phyloP scores from a whole-genome alignment of 1,140 invertebrate genomes.

The Drosophila teissieri region DNA sequence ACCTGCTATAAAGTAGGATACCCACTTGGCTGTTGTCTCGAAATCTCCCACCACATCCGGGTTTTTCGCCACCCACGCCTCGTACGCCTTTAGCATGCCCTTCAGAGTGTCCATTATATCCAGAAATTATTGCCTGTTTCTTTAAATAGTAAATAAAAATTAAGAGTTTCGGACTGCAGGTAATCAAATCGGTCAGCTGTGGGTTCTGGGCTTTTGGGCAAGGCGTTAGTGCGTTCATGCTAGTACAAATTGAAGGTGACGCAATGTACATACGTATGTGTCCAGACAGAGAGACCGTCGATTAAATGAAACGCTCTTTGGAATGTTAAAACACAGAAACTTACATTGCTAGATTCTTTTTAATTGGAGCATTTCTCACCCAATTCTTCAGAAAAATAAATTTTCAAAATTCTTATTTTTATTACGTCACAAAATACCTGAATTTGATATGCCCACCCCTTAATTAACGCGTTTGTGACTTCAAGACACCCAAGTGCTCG shows the following conservation, averaged over 20 bases:
- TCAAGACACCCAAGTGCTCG: background rate
- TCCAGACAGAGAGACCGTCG: background rate
- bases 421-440: constrained; percentile 4
- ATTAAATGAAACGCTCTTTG: no score
- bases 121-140: constrained; percentile 3
- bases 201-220: background rate
- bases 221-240: constrained; percentile 21
- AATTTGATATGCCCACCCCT: background rate
- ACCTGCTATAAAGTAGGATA: constrained; percentile 91
- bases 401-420: background rate
- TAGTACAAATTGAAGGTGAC: background rate
- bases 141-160: constrained; percentile 16
- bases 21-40: constrained; percentile 90
- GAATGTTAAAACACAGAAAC: no score
- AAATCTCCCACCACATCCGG: constrained; percentile 89
- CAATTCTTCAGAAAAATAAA: no score
- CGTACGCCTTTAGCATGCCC: constrained; percentile 87
- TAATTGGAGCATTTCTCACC: no score
- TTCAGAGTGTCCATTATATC: constrained; percentile 68
- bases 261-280: background rate
- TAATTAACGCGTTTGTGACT: background rate
- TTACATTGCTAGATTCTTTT: no score
- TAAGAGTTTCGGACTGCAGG: constrained; percentile 11
- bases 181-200: constrained; percentile 8
- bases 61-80: constrained; percentile 90